Evolutionary conservation across 2,888 invertebrate genomes (phyloP).

Genomic region (Drosophila formosana): DNA sequence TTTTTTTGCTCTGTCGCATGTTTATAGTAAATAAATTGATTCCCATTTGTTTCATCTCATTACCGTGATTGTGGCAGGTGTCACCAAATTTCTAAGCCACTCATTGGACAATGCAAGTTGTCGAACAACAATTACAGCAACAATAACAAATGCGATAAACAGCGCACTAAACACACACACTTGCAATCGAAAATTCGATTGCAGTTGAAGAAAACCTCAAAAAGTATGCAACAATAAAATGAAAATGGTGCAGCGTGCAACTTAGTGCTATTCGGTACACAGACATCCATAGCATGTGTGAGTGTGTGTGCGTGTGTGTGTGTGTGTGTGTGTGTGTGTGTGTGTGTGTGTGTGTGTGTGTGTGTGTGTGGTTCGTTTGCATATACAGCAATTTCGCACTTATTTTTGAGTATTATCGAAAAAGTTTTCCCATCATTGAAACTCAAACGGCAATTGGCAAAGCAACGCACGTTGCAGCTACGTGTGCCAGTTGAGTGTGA

Average conservation of each 20-base stretch:
- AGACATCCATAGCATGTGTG: not conserved
- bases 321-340: conserved; percentile 15
- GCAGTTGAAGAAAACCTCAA: conserved; percentile 5
- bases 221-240: conserved; percentile 66
- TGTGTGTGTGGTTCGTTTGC: conserved; percentile 42
- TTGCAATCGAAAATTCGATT: not conserved
- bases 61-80: no score
- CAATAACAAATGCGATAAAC: conserved; percentile 13
- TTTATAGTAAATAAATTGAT: no score
- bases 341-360: conserved; percentile 22
- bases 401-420: conserved; percentile 77
- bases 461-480: conserved; percentile 67
- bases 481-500: conserved; percentile 47
- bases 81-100: no score
- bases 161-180: conserved; percentile 5
- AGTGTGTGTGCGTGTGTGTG: conserved; percentile 8
- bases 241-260: conserved; percentile 37
- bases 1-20: no score
- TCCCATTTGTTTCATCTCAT: no score
- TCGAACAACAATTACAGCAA: not conserved
- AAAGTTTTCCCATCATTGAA: conserved; percentile 82
- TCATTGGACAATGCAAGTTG: not conserved
- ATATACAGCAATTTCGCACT: conserved; percentile 63
- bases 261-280: not conserved
- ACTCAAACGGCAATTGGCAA: conserved; percentile 68